Evolutionary conservation across 2,113 vertebrate genomes (phyloP).

Genomic region (Globicephala melas): DNA sequence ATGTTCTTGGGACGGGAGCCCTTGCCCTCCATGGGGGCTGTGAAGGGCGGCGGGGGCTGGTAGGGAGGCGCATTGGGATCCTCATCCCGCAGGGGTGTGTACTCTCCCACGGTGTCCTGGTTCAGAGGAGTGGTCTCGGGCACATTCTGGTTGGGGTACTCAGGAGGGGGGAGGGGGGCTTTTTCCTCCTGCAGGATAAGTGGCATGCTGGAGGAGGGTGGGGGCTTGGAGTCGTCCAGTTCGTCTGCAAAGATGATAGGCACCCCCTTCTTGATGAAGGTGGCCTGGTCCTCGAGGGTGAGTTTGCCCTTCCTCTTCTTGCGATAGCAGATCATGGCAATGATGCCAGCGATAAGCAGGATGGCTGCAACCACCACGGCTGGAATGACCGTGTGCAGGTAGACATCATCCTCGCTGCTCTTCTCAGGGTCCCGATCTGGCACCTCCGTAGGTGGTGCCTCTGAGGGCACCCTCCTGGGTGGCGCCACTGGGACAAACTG

Average conservation of each 20-base stretch:
- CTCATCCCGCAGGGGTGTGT: slow-evolving; percentile 93
- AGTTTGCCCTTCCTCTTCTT: slow-evolving; percentile 97
- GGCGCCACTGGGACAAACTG: slow-evolving; percentile 87
- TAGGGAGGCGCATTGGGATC: slow-evolving; percentile 96
- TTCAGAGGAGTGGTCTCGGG: slow-evolving; percentile 93
- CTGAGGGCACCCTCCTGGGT: slow-evolving; percentile 73
- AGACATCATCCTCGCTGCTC: slow-evolving; percentile 92
- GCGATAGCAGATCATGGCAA: slow-evolving; percentile 97
- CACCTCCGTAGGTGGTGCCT: slow-evolving; percentile 75
- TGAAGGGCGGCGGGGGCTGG: slow-evolving; percentile 96
- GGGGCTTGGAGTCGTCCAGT: slow-evolving; percentile 96
- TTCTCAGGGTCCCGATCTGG: slow-evolving; percentile 87
- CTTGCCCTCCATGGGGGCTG: slow-evolving; percentile 94
- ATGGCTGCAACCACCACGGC: slow-evolving; percentile 96
- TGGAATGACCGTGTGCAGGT: slow-evolving; percentile 95
- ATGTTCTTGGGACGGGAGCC: slow-evolving; percentile 98
- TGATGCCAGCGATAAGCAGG: slow-evolving; percentile 93
- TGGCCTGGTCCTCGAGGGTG: slow-evolving; percentile 97
- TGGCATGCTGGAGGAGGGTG: slow-evolving; percentile 96
- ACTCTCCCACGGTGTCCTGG: slow-evolving; percentile 94
- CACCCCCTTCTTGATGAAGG: slow-evolving; percentile 98
- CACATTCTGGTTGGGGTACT: slow-evolving; percentile 93
- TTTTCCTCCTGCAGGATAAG: slow-evolving; percentile 98
- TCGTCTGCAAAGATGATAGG: slow-evolving; percentile 98
- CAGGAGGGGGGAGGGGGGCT: slow-evolving; percentile 93